Evolutionary conservation across 2,113 vertebrate species (phyloP).

Genomic region (Casuarius casuarius): DNA sequence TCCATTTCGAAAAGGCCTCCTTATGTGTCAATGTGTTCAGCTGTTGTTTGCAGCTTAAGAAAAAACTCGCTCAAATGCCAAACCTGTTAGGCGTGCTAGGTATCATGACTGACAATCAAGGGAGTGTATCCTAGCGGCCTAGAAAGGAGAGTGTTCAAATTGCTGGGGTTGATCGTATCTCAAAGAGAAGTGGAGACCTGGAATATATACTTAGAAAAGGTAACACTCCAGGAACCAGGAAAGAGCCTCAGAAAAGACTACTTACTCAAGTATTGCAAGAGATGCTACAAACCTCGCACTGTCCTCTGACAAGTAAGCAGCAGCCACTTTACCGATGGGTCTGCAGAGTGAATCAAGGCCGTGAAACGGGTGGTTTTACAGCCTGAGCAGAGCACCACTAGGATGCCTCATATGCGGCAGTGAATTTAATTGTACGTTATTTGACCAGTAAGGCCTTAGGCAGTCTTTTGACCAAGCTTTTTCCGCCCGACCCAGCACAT

Average conservation of each 20-base stretch:
- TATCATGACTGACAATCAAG: background rate
- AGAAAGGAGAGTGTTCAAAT: accelerated
- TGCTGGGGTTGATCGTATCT: accelerated
- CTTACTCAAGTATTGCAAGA: accelerated
- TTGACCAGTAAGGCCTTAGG: accelerated
- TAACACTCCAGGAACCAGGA: background rate
- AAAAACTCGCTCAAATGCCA: accelerated
- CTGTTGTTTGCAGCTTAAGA: background rate
- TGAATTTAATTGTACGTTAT: accelerated
- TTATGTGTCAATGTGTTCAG: background rate
- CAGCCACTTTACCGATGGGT: accelerated
- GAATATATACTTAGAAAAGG: accelerated
- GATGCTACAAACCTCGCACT: accelerated
- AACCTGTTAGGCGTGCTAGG: background rate
- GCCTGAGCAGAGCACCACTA: background rate
- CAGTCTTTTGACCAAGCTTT: accelerated
- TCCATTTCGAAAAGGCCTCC: background rate
- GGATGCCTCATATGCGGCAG: too few species aligned
- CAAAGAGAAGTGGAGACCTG: background rate
- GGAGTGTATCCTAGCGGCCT: background rate
- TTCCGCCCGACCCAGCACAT: too few species aligned
- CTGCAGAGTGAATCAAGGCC: background rate
- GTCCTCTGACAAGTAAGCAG: accelerated
- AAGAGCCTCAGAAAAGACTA: background rate
- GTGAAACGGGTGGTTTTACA: accelerated